Evolutionary conservation across 2,113 vertebrate genomes (phyloP).

Genomic region (Tragelaphus imberbis): DNA sequence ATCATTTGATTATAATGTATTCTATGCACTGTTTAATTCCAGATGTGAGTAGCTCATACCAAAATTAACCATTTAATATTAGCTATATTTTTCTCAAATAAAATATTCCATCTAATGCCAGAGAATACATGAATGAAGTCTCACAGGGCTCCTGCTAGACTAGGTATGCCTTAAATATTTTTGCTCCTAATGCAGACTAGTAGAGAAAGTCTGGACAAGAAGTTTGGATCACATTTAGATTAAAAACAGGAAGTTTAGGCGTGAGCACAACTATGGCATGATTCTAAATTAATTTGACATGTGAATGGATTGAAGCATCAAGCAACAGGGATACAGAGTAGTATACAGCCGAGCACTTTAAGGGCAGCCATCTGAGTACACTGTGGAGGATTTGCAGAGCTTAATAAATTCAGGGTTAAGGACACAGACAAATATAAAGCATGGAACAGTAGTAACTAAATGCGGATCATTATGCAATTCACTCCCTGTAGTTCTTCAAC

Average conservation of each 20-base stretch:
- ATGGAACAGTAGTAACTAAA: not conserved
- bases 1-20: not conserved
- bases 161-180: not conserved
- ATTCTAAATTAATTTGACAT: not conserved
- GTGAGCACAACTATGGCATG: not conserved
- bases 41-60: not conserved
- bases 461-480: not conserved
- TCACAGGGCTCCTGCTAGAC: not conserved
- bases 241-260: not conserved
- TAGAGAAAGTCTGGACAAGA: conserved; percentile 20
- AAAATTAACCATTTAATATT: not conserved
- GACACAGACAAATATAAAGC: not conserved
- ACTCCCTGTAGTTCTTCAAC: not conserved
- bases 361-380: not conserved
- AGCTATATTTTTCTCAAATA: not conserved
- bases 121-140: not conserved
- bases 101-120: not conserved
- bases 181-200: not conserved
- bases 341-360: not conserved
- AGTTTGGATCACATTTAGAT: not conserved
- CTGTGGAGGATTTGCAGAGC: not conserved
- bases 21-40: not conserved
- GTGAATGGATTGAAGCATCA: not conserved
- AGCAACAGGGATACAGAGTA: not conserved
- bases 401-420: conserved; percentile 15